Evolutionary conservation across 23 tunicate genomes (phyloP).

Genomic region (Clavelina lepadiformis): DNA sequence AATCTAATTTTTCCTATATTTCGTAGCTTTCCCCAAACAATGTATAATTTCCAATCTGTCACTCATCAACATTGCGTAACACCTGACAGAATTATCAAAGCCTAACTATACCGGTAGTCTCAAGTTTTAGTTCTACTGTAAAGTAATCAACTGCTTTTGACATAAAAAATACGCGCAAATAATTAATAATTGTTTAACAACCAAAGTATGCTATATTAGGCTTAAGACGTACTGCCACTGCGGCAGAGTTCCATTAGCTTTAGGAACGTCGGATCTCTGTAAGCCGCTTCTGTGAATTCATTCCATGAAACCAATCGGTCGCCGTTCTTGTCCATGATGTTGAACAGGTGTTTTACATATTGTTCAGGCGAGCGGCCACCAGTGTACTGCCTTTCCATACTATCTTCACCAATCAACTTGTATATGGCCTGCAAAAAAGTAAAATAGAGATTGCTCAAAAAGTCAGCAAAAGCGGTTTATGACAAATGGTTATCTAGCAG

Average conservation of each 20-base stretch:
- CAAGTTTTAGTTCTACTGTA: too few relatives aligned
- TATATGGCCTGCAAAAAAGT: constrained; percentile 95
- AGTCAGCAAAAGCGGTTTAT: not conserved
- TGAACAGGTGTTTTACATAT: constrained; percentile 28
- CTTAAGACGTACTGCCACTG: not conserved
- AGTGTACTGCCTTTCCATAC: constrained; percentile 10
- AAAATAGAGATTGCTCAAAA: too few relatives aligned
- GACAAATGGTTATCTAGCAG: not conserved
- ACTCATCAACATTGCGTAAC: too few relatives aligned
- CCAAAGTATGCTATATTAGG: too few relatives aligned
- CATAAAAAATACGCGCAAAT: too few relatives aligned
- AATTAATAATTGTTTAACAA: too few relatives aligned
- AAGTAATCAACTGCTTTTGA: too few relatives aligned
- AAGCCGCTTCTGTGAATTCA: constrained; percentile 22
- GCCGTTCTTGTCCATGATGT: constrained; percentile 26
- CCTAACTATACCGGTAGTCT: too few relatives aligned
- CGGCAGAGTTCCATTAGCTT: constrained; percentile 14
- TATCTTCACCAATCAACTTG: constrained; percentile 75
- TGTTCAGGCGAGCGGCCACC: constrained; percentile 57
- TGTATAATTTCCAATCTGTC: too few relatives aligned
- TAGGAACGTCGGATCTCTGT: constrained; percentile 19
- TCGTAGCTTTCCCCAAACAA: too few relatives aligned
- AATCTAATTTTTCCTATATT: too few relatives aligned
- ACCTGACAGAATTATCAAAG: too few relatives aligned
- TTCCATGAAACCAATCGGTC: constrained; percentile 7